These are phyloP conservation scores for Teleopsis dalmanni DNA, from an alignment of 1,140 invertebrate genomes.

Conservation along the genomic window DNA sequence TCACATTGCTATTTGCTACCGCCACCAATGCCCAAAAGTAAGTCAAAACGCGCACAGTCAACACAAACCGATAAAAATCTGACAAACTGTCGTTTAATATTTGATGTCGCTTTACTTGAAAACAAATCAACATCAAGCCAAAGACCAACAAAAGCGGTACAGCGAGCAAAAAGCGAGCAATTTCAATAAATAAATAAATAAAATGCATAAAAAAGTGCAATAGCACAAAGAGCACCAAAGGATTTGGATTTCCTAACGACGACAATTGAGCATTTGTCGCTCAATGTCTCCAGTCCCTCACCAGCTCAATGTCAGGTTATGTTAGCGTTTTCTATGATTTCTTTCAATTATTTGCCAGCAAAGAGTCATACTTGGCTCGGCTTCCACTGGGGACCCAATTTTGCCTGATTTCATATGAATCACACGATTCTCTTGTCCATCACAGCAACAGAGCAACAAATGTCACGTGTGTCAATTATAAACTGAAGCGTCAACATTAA, in stretches of 20 bases:
- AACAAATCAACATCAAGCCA: background rate
- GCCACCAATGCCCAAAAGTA: no score
- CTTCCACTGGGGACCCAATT: constrained; percentile 38
- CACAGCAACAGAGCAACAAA: background rate
- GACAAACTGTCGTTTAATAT: constrained; percentile 39
- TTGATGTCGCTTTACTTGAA: constrained; percentile 7
- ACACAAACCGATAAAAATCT: constrained; percentile 44
- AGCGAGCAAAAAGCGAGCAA: no score
- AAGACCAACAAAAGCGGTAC: background rate
- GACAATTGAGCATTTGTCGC: constrained; percentile 29
- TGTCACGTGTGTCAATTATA: constrained; percentile 41
- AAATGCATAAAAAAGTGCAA: no score
- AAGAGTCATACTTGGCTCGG: constrained; percentile 5
- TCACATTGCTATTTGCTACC: no score
- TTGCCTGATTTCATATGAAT: constrained; percentile 8
- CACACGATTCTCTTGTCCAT: constrained; percentile 12
- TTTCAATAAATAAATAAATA: no score
- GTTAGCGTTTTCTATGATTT: constrained; percentile 41
- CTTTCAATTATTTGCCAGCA: constrained; percentile 39
- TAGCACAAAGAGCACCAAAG: no score
- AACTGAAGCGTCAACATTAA: constrained; percentile 43
- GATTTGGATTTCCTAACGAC: constrained; percentile 43
- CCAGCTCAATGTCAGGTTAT: no score
- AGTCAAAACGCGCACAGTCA: no score
- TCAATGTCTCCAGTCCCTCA: constrained; percentile 2